These are phyloP conservation scores for Orthosia gothica DNA, from an alignment of 2,888 invertebrate genomes.

Conservation along the genomic window DNA sequence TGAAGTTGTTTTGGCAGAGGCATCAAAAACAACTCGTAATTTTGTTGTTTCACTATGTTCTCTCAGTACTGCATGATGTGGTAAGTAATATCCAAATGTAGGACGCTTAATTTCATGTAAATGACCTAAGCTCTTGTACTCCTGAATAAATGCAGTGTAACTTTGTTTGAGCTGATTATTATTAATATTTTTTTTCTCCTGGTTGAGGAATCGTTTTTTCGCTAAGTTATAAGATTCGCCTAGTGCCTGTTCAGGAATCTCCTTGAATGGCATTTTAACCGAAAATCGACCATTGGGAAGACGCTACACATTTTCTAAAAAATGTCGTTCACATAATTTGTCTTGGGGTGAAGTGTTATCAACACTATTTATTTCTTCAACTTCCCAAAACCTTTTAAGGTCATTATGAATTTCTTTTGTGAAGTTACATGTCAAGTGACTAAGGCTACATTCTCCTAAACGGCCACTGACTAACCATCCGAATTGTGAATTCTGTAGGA, in stretches of 20 bases:
- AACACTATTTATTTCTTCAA: too few species aligned
- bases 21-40: too few species aligned
- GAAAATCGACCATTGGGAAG: neutral
- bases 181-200: neutral
- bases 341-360: too few species aligned
- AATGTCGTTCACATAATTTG: neutral
- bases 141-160: neutral
- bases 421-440: neutral
- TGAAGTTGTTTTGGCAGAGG: too few species aligned
- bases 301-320: neutral
- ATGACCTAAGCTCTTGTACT: neutral
- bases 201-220: neutral
- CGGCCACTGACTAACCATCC: constrained; percentile 1
- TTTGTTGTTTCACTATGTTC: too few species aligned
- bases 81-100: too few species aligned
- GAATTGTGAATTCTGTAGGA: neutral
- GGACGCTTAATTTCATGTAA: neutral
- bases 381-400: too few species aligned
- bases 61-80: too few species aligned
- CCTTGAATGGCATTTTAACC: neutral
- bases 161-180: neutral
- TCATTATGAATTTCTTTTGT: too few species aligned
- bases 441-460: constrained; percentile 1
- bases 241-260: neutral
- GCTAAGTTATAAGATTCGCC: neutral